Percentiles rank a stretch among this genome's conserved stretches.
phyloP scores from a whole-genome alignment of 2,797 vertebrate genomes.

The Artibeus jamaicensis region DNA sequence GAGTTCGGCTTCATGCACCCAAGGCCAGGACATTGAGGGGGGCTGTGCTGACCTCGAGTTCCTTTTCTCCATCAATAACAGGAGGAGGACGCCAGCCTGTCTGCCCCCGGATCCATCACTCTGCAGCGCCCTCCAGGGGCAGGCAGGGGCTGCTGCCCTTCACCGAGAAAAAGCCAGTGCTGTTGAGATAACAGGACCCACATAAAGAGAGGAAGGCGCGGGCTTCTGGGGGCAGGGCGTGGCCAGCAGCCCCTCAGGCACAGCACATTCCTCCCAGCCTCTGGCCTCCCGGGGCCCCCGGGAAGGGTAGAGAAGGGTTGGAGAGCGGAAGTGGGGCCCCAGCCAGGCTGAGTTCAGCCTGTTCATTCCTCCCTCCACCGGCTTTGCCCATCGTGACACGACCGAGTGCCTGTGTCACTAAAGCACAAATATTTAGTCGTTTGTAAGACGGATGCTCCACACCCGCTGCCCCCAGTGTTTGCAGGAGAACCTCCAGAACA shows the following conservation, averaged over 20 bases:
- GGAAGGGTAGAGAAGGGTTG: background rate
- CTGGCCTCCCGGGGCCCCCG: background rate
- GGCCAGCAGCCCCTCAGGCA: background rate
- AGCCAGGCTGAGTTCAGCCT: rapidly evolving
- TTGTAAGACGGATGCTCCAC: background rate
- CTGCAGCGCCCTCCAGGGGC: background rate
- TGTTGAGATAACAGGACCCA: background rate
- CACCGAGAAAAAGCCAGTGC: background rate
- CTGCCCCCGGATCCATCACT: conserved; percentile 11
- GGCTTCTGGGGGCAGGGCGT: rapidly evolving
- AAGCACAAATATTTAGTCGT: background rate
- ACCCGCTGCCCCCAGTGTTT: background rate
- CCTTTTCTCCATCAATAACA: background rate
- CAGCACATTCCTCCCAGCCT: background rate
- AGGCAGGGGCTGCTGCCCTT: background rate
- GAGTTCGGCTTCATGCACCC: background rate
- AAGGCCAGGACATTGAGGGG: background rate
- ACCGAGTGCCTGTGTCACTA: background rate
- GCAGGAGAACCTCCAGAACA: background rate
- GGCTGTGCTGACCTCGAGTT: conserved; percentile 20
- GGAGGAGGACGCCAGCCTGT: background rate
- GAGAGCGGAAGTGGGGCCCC: background rate
- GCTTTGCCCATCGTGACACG: background rate
- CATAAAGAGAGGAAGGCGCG: background rate
- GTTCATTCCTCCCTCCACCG: background rate